Conservation (phyloP, 2,888 invertebrate genomes). For the Polydrusus cervinus region DNA sequence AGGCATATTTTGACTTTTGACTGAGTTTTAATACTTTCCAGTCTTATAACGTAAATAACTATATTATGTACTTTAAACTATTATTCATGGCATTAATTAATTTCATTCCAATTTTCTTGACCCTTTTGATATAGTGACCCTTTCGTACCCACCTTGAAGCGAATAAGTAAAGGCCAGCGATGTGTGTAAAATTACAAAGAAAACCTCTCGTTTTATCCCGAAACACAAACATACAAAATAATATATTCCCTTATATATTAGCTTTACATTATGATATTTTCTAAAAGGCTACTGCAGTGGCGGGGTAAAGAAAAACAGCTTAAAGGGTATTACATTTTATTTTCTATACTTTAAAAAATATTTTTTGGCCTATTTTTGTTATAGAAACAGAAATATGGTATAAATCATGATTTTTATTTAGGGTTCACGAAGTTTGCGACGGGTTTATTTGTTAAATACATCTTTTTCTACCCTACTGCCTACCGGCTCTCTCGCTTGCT, state of each 20-base stretch:
- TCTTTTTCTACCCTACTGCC: too few relatives aligned
- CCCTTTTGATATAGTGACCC: background rate
- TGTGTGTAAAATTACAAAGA: constrained; percentile 24
- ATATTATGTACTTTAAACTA: background rate
- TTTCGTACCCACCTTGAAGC: background rate
- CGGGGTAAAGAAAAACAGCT: background rate
- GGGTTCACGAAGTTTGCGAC: too few relatives aligned
- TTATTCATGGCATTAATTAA: background rate
- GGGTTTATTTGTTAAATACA: too few relatives aligned
- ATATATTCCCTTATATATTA: constrained; percentile 15
- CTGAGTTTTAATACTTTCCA: too few relatives aligned
- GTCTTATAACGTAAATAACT: too few relatives aligned
- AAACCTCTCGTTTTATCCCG: constrained; percentile 11
- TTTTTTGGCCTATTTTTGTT: too few relatives aligned
- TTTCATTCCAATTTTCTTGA: constrained; percentile 10
- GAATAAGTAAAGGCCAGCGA: background rate
- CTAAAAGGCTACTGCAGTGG: background rate
- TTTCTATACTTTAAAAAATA: too few relatives aligned
- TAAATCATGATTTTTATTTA: too few relatives aligned
- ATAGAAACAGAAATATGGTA: too few relatives aligned
- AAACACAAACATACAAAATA: constrained; percentile 23
- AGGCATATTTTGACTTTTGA: too few relatives aligned
- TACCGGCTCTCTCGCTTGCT: too few relatives aligned
- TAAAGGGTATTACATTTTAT: too few relatives aligned
- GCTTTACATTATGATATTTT: constrained; percentile 1